Conservation (phyloP, 2,888 invertebrate species). For the Nomada ruficornis region DNA sequence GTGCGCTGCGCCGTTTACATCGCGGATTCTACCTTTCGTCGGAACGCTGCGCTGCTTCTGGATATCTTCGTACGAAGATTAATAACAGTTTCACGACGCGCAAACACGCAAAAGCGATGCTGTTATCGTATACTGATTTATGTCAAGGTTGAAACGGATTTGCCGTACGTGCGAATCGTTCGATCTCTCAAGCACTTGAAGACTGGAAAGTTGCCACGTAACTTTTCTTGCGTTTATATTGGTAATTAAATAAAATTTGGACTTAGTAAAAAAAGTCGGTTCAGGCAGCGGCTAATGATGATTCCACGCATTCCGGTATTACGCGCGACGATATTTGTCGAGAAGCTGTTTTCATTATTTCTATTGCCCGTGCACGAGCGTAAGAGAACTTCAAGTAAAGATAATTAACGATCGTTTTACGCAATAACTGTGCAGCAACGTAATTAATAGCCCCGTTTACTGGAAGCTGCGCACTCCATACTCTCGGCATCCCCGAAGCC, state of each 20-base stretch:
- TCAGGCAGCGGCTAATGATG: not conserved
- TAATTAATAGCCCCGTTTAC: conserved; percentile 9
- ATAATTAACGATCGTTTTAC: not conserved
- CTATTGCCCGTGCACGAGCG: not conserved
- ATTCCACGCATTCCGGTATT: too few species aligned
- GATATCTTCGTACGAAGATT: not conserved
- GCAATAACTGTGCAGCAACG: not conserved
- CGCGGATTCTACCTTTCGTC: too few species aligned
- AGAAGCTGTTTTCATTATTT: not conserved
- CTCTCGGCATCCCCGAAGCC: not conserved
- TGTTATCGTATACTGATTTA: not conserved
- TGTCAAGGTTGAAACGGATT: too few species aligned
- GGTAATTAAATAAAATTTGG: not conserved
- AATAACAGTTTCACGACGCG: too few species aligned
- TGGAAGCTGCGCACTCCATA: not conserved
- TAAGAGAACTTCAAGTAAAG: not conserved
- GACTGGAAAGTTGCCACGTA: too few species aligned
- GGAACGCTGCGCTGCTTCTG: too few species aligned
- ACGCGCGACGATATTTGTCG: not conserved
- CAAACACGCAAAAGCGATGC: not conserved
- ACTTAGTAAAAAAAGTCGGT: not conserved
- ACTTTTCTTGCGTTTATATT: too few species aligned
- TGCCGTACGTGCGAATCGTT: too few species aligned
- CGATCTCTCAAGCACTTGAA: too few species aligned
- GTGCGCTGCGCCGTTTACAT: too few species aligned